These are phyloP conservation scores for Pyralis farinalis DNA, from an alignment of 2,888 invertebrate species.

Conservation along the genomic window DNA sequence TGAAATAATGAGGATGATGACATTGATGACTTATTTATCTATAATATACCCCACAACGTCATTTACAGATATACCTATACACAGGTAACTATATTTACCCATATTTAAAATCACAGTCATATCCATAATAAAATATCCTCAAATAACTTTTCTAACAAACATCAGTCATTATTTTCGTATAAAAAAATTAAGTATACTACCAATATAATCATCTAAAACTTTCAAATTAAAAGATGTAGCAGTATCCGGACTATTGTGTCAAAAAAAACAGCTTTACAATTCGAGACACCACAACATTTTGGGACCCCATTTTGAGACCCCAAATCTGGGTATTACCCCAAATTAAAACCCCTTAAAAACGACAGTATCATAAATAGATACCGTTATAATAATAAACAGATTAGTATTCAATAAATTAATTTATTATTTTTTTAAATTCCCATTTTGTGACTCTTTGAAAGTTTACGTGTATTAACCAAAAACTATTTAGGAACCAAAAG, in stretches of 20 bases:
- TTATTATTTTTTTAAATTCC: too few relatives aligned
- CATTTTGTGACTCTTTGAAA: not conserved
- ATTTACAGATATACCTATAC: too few relatives aligned
- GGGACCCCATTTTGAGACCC: slow-evolving; percentile 3
- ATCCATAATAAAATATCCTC: too few relatives aligned
- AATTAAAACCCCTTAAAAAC: slow-evolving; percentile 7
- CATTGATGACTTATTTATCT: too few relatives aligned
- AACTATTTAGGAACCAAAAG: too few relatives aligned
- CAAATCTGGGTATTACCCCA: slow-evolving; percentile 3
- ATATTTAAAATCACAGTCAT: too few relatives aligned
- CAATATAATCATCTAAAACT: slow-evolving; percentile 10
- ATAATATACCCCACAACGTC: too few relatives aligned
- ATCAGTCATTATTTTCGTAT: too few relatives aligned
- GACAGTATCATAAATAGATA: not conserved
- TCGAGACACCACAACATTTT: slow-evolving; percentile 8
- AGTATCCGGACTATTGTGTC: not conserved
- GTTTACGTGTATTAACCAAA: not conserved
- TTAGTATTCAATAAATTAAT: not conserved
- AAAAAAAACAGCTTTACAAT: slow-evolving; percentile 5
- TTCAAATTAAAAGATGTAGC: slow-evolving; percentile 5
- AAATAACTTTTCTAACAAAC: too few relatives aligned
- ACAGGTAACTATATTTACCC: too few relatives aligned
- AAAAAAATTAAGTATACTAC: too few relatives aligned
- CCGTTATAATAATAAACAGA: slow-evolving; percentile 6
- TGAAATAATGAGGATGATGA: too few relatives aligned